A percentile compares a stretch with the other conserved stretches of the same genome.
These are phyloP conservation scores for Anguilla megastoma DNA, from an alignment of 2,797 vertebrate genomes.

Conservation along the genomic window DNA sequence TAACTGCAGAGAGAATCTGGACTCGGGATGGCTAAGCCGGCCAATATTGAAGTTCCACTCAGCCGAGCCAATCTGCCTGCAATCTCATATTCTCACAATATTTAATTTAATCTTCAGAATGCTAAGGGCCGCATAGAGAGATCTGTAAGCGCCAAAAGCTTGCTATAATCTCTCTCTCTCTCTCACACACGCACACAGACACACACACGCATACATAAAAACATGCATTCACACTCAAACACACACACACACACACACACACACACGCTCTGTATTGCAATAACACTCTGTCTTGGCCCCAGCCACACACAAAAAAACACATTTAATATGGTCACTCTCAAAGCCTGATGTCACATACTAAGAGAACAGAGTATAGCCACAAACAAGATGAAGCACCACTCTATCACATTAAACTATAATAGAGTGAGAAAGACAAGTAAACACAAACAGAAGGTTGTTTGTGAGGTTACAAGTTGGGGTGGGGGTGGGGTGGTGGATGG, in stretches of 20 bases:
- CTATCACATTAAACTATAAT: background rate
- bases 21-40: background rate
- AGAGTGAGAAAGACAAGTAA: background rate
- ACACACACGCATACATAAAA: background rate
- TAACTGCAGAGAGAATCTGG: background rate
- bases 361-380: background rate
- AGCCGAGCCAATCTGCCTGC: conserved; percentile 1
- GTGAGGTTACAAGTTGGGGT: too few species aligned
- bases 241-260: background rate
- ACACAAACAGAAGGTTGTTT: background rate
- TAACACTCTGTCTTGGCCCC: background rate
- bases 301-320: background rate
- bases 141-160: background rate
- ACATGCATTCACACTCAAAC: background rate
- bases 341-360: background rate
- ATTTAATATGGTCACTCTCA: background rate
- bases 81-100: conserved; percentile 12
- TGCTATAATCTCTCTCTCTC: background rate
- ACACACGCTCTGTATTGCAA: background rate
- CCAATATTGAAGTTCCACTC: background rate
- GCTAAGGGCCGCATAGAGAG: background rate
- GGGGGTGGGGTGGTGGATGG: too few species aligned
- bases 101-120: conserved; percentile 17
- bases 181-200: background rate
- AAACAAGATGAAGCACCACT: background rate